Evolutionary conservation across 2,888 invertebrate genomes (phyloP).

Genomic region (Dasysyrphus tricinctus): DNA sequence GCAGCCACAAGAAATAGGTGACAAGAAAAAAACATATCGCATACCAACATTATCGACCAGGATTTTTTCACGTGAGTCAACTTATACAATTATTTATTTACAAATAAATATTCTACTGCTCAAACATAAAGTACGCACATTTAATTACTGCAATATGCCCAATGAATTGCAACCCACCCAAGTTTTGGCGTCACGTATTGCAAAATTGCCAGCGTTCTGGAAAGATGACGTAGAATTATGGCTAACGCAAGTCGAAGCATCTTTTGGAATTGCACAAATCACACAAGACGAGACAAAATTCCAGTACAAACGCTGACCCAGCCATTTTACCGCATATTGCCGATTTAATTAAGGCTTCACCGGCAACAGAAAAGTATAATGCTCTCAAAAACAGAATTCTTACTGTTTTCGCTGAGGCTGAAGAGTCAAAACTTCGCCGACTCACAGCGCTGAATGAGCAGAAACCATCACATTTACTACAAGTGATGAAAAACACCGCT

Average conservation of each 20-base stretch:
- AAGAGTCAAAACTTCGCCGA: not conserved
- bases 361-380: not conserved
- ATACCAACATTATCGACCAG: too few relatives aligned
- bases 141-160: not conserved
- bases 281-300: not conserved
- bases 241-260: not conserved
- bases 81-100: too few relatives aligned
- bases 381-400: not conserved
- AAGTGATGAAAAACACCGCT: too few relatives aligned
- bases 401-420: not conserved
- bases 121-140: too few relatives aligned
- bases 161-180: not conserved
- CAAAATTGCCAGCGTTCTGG: not conserved
- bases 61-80: too few relatives aligned
- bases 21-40: too few relatives aligned
- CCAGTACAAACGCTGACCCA: not conserved
- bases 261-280: not conserved
- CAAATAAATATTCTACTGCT: too few relatives aligned
- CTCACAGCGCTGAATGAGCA: too few relatives aligned
- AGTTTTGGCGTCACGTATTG: constrained; percentile 1
- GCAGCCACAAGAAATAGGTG: too few relatives aligned
- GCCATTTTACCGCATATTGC: not conserved
- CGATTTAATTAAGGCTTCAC: not conserved
- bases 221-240: constrained; percentile 1
- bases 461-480: too few relatives aligned